Conservation (phyloP, 2,888 invertebrate species). For the Arctia plantaginis region DNA sequence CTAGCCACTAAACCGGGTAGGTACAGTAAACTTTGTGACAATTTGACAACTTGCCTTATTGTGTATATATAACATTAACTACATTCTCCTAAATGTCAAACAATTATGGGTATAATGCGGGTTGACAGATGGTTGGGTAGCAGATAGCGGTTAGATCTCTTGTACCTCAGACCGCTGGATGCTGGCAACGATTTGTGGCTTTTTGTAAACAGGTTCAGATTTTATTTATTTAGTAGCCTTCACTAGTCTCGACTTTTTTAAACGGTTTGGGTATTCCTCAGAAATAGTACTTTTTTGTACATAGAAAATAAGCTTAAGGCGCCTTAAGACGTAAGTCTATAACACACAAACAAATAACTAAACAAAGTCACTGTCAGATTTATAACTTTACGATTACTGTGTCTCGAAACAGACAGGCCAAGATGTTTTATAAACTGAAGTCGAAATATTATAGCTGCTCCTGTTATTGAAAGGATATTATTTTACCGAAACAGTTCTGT, state of each 20-base stretch:
- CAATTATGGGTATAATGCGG: slow-evolving; percentile 1
- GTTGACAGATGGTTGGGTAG: slow-evolving; percentile 1
- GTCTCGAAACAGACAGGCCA: too few relatives aligned
- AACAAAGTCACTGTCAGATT: too few relatives aligned
- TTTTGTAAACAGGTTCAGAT: background rate
- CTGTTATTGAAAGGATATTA: too few relatives aligned
- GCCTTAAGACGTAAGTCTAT: too few relatives aligned
- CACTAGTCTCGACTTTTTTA: background rate
- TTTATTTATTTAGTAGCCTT: background rate
- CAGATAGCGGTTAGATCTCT: background rate
- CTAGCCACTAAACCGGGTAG: too few relatives aligned
- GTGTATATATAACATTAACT: background rate
- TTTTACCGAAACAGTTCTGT: too few relatives aligned
- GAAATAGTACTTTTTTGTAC: background rate
- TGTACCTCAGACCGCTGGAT: background rate
- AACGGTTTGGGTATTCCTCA: background rate
- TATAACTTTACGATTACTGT: too few relatives aligned
- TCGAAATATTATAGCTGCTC: too few relatives aligned
- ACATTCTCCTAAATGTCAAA: background rate
- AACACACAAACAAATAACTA: too few relatives aligned
- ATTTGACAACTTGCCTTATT: background rate
- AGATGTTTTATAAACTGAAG: too few relatives aligned
- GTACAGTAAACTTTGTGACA: background rate
- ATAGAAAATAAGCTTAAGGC: too few relatives aligned
- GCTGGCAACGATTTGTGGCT: background rate